Base-by-base conservation (phyloP, 2,797 vertebrate genomes). In the Myotis planiceps region DNA sequence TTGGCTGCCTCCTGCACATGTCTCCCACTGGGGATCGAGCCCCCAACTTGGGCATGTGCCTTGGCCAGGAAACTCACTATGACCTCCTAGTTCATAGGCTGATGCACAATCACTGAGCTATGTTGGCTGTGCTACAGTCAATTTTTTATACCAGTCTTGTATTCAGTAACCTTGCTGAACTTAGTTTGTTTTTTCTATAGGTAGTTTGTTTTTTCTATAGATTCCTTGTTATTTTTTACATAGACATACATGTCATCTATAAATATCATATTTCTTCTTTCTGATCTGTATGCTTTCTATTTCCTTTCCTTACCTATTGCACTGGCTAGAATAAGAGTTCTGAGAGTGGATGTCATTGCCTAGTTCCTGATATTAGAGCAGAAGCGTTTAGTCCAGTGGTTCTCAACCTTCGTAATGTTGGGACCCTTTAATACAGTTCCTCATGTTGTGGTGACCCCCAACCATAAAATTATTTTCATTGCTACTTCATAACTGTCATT, bases 261-360 rank as follows among this genome's bases (percentile, higher is more conserved):
- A 81, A 74, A 27, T 51, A 55, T 80, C 92, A 80, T 84, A 39
- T 94, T 94, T 63, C 29, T 75, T 76, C 12, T 47, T 85, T 45
- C 53, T 72, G 29, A 74, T 60, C 10, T 72, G 3, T 45, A 1
- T 86, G 42, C 14, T 29, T 88, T 87, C 84, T 85, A 53, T 92
- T 92, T 80, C 49, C 32, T 80, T 85, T 63, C 84, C 34, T 66
- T 75, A 39, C 49, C 42, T 69, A 45, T 16, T 75, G 49, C 5
- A 58, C 27, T 79, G 49, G 49, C 72, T 72, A 74, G 55, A 92
- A n/a, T 79, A 42, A 65, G 65, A 79, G 37, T 72, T 87, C 27
- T 45, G n/a, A 72, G 53, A 92, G 34, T 86, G 49, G 53, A 49
- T 55, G n/a, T 68, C 63, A 49, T 84, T 68, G 49, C 37, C 27